Conservation (phyloP, 2,797 vertebrate species). For the Apogon hyalosoma region DNA sequence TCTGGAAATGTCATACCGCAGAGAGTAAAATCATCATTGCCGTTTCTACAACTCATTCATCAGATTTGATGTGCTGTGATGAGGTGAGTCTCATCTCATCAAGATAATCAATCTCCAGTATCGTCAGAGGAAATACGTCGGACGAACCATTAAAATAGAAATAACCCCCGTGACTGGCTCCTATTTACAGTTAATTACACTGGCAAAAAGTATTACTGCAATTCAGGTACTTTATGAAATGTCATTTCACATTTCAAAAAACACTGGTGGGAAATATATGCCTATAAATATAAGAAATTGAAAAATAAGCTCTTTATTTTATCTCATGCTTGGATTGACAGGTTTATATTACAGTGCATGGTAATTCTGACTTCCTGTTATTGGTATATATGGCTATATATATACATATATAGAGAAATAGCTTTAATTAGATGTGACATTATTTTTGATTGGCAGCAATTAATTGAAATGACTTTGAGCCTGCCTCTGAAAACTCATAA, state of each 20-base stretch:
- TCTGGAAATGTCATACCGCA: slow-evolving; percentile 24
- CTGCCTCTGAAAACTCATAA: slow-evolving; percentile 64
- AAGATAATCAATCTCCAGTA: background rate
- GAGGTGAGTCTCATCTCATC: slow-evolving; percentile 8
- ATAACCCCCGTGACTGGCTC: too few species aligned
- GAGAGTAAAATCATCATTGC: slow-evolving; percentile 8
- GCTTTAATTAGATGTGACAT: slow-evolving; percentile 39
- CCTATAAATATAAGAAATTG: background rate
- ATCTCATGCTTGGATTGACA: slow-evolving; percentile 6
- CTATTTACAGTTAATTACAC: too few species aligned
- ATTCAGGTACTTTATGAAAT: too few species aligned
- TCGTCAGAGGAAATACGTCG: slow-evolving; percentile 7
- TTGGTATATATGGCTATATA: slow-evolving; percentile 2
- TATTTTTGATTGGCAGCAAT: slow-evolving; percentile 58
- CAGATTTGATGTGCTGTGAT: background rate
- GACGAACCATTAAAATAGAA: slow-evolving; percentile 1
- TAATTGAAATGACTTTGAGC: slow-evolving; percentile 45
- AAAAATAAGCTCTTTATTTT: background rate
- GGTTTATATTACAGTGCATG: background rate
- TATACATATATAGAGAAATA: slow-evolving; percentile 10
- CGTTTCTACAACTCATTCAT: slow-evolving; percentile 12
- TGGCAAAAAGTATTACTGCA: too few species aligned
- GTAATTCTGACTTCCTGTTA: slow-evolving; percentile 12
- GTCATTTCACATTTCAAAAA: too few species aligned
- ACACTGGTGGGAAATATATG: background rate